These are phyloP conservation scores for Papilio protenor DNA, from an alignment of 2,888 invertebrate species.

Conservation along the genomic window DNA sequence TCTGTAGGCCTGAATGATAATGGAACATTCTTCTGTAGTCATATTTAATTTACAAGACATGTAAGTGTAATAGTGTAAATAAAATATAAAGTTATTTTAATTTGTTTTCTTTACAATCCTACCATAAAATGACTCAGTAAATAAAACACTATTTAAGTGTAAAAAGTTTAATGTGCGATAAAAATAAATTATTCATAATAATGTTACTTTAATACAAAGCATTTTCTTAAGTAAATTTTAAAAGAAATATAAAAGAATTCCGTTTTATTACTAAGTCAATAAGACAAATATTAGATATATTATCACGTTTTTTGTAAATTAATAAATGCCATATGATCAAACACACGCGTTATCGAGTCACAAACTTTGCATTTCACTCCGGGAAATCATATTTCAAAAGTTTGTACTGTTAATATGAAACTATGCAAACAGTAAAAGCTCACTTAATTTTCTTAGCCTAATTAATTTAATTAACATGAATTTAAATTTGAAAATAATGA, in stretches of 20 bases:
- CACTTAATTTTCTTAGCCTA: constrained; percentile 54
- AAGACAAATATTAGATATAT: constrained; percentile 46
- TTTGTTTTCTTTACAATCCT: neutral
- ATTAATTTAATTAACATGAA: constrained; percentile 45
- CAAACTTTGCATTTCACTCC: constrained; percentile 62
- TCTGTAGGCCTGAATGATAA: neutral
- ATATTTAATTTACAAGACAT: constrained; percentile 2
- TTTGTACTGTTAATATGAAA: constrained; percentile 63
- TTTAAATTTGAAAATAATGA: constrained; percentile 38
- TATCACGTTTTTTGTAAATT: constrained; percentile 68
- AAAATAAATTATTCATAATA: constrained; percentile 60
- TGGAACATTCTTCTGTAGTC: constrained; percentile 4
- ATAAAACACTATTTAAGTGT: constrained; percentile 55
- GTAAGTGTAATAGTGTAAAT: constrained; percentile 15
- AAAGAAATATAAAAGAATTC: constrained; percentile 51
- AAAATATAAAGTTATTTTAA: neutral
- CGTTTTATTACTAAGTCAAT: constrained; percentile 50
- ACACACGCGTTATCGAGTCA: constrained; percentile 45
- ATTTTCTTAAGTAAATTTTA: constrained; percentile 59
- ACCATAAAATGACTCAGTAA: constrained; percentile 28
- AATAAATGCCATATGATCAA: constrained; percentile 71
- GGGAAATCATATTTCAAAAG: constrained; percentile 61
- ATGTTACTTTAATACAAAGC: constrained; percentile 56
- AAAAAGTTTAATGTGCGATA: constrained; percentile 73
- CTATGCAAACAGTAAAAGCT: constrained; percentile 53